Conservation (phyloP, 2,797 vertebrate species). For the Siniperca scherzeri region DNA sequence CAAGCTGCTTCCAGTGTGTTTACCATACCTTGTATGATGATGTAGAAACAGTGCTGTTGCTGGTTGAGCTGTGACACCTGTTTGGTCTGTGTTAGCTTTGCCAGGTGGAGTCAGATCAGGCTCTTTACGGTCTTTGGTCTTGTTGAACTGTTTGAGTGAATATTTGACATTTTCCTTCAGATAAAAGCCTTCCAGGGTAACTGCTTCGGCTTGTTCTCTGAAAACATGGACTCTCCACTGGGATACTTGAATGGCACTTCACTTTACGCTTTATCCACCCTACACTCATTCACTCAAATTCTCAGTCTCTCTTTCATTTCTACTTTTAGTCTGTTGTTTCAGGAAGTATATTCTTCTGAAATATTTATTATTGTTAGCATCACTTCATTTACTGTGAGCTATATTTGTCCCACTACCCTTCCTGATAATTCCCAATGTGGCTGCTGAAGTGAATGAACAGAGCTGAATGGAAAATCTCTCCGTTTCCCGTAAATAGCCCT, state of each 20-base stretch:
- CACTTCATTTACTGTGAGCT: slow-evolving; percentile 22
- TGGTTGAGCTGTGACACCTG: slow-evolving; percentile 2
- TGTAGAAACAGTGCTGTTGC: neutral
- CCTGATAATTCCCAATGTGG: slow-evolving; percentile 31
- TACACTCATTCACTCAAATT: slow-evolving; percentile 1
- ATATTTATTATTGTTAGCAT: slow-evolving; percentile 52
- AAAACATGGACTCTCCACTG: slow-evolving; percentile 38
- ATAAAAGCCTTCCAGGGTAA: slow-evolving; percentile 48
- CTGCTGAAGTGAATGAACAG: slow-evolving; percentile 13
- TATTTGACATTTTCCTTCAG: slow-evolving; percentile 63
- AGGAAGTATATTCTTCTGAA: slow-evolving; percentile 41
- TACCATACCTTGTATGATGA: neutral
- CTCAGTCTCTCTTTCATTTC: slow-evolving; percentile 7
- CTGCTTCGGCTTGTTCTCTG: slow-evolving; percentile 33
- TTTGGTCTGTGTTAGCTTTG: slow-evolving; percentile 11
- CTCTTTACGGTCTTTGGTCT: slow-evolving; percentile 42
- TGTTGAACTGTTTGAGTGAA: slow-evolving; percentile 47
- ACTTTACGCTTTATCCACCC: neutral
- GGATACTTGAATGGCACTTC: slow-evolving; percentile 47
- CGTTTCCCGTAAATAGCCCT: slow-evolving; percentile 2
- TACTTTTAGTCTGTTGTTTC: slow-evolving; percentile 44
- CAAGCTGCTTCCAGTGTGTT: neutral
- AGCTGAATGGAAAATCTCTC: slow-evolving; percentile 4
- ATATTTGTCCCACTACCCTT: slow-evolving; percentile 29
- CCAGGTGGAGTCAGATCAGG: slow-evolving; percentile 21